A percentile compares a stretch with the other conserved stretches of the same genome.
Conservation (phyloP, 2,113 vertebrate species). For the Indicator maculatus region DNA sequence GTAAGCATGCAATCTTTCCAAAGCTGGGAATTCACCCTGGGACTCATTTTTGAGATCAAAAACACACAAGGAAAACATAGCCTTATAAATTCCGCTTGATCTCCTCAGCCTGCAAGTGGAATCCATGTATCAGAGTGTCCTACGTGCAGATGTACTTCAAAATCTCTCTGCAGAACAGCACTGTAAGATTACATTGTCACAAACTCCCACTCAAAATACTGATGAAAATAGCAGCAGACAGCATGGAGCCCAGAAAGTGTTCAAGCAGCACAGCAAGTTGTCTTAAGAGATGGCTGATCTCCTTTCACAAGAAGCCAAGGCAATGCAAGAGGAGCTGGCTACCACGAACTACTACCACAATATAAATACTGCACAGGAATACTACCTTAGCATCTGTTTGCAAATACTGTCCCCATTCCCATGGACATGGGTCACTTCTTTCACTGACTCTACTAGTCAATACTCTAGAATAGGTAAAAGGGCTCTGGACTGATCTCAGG, state of each 20-base stretch:
- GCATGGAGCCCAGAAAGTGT: neutral
- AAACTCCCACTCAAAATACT: neutral
- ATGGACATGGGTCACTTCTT: rapidly evolving
- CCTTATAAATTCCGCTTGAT: neutral
- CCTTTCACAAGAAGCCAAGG: neutral
- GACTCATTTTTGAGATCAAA: neutral
- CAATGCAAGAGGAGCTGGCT: neutral
- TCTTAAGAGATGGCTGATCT: neutral
- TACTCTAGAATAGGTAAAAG: neutral
- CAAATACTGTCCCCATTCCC: neutral
- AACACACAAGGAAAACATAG: neutral
- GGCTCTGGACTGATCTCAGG: neutral
- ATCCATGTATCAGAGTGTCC: neutral
- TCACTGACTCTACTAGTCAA: neutral
- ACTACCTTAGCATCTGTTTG: neutral
- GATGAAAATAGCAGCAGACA: neutral
- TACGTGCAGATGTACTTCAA: neutral
- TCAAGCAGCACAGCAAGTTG: rapidly evolving
- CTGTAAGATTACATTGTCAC: neutral
- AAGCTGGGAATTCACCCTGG: neutral
- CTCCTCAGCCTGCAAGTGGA: neutral
- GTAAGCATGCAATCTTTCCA: neutral
- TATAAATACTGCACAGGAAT: neutral
- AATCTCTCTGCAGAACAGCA: neutral
- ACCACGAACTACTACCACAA: neutral